Base-by-base conservation (phyloP, 1,140 invertebrate genomes). In the Stratiolaelaps scimitus region DNA sequence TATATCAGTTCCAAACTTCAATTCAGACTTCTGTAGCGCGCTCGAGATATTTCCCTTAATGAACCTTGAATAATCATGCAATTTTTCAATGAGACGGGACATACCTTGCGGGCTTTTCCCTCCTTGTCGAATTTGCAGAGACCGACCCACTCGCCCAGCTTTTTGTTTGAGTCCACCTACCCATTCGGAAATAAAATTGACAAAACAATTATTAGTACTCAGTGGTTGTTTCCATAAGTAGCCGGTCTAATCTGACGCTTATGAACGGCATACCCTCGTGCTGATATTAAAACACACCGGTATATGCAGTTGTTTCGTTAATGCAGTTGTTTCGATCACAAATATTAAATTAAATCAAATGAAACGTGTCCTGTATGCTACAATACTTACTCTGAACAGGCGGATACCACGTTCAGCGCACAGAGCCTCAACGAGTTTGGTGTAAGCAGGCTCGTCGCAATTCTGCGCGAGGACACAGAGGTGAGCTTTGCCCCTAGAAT, bases 61-160 rank as follows among this genome's bases (percentile, higher is more conserved):
- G n/a, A 40, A 40, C 10, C 34, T 40, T 10, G 4, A 40, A 40
- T 40, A 40, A 10, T 40, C 10, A 10, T 40, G 10, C 34, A 40
- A 40, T 6, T 40, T 10, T 40, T 40, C 10, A 40, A 4, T 40
- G 10, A 4, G 10, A 40, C 34, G 10, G 10, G 10, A 40, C 34
- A 6, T 40, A 10, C 34, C 81, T 99, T 99, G 68, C 95, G 84
- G 47, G 96, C 91, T 78, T 98, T 98, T 69, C 95, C 95, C 71
- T 95, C 90, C 73, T 90, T 95, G 79, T 99, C 96, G 74, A 98
- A 93, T 81, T 98, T 98, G 80, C 96, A 98, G 43, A 98, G 82
- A 69, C 95, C 96, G 68, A 92, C 87, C 93, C 94, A 98, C 83
- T 98, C 95, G 34, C 95, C 95, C 23, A 98, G 82, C 75, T 95